Evolutionary conservation across 2,888 invertebrate species (phyloP), one percentile per base, ranked within the genome.

Genomic region (Priocnemis perturbator): DNA sequence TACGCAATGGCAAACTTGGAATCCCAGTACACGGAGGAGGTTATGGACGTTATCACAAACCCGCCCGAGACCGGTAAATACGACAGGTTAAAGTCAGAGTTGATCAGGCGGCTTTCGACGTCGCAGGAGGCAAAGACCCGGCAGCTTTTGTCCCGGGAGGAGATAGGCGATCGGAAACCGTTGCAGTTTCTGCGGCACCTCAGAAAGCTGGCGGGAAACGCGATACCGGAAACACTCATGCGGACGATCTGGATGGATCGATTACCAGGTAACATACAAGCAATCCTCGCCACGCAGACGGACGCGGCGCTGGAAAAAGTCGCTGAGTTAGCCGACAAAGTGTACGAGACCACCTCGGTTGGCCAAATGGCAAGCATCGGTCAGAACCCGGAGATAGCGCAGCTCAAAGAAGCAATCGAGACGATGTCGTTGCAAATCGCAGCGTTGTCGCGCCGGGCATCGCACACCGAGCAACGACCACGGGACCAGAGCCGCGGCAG

Each of bases 151-250:
- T 60, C 67, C 3, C 26, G 21, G 0, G 70, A 70, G 17, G 57
- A 57, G 14, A 4, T 70, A 1, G 66, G 66, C 15, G 59, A 63
- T 11, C 7, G 50, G 0, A 80, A 70, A 45, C 81, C 82, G 7
- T 81, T 79, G 2, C 83, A 83, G 50, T 81, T 79, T 26, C 66
- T 83, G 1, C 73, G 79, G 0, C 74, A 81, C 44, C 67, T 83
- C 0, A 56, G 56, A 3, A 37, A 55, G 0, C 70, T 82, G 1
- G 80, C 75, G 3, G 75, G 74, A 2, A n/a, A 7, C 7, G 48
- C 30, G 0, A 15, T 67, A 9, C 19, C 56, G 19, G 37, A 53
- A 0, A 50, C 50, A n/a, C 19, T 67, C 3, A 20, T 67, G 0
- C 37, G 57, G 3, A 55, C 67, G 23, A 11, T 60, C 5, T 63